Base-by-base conservation (phyloP, 2,888 invertebrate genomes). In the Caenorhabditis panamensis region DNA sequence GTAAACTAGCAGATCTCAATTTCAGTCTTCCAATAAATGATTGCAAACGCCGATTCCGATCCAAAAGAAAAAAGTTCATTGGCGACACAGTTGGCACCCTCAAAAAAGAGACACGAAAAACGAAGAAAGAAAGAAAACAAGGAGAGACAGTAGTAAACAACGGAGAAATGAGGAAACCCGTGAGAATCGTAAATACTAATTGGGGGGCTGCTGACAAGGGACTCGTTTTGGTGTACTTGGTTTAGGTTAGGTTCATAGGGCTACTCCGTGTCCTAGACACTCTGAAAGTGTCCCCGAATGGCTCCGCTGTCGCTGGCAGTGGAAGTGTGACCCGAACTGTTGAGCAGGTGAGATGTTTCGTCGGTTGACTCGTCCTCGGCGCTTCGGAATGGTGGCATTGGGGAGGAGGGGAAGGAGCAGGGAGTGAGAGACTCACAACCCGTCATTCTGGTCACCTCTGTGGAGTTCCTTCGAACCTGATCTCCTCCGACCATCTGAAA, bases 371-470 rank as follows among this genome's bases (percentile, higher is more conserved):
- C 81, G 24, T 71, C 71, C 9, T 78, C 77, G 16, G 58, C 77
- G 24, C 53, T 64, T 41, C 69, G 59, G 37, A 67, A 56, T 41
- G 76, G 75, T 24, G 80, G 80, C 37, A 78, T 37, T 24, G 81
- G 81, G 6, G 83, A 77, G 22, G 83, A 78, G 22, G 80, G 77
- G 47, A 69, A 78, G 6, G 79, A 75, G 62, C 78, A 71, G 44
- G 75, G 73, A 36, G 77, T 81, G 31, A 68, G 47, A 31, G 73
- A 69, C 28, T 79, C 76, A 41, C n/a, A n/a, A n/a, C n/a, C n/a
- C n/a, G 78, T 82, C 71, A 79, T 80, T 68, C 71, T 31, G 16
- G 82, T 84, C 37, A 82, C 22, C 51, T 83, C 83, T 6, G 77
- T 82, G 49, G 79, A 79, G 51, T 73, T 77, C 49, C 84, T 41